A percentile compares a stretch with the other conserved stretches of the same genome.
Evolutionary conservation across 1,140 invertebrate genomes (phyloP).

Genomic region (Eumaeus atala): DNA sequence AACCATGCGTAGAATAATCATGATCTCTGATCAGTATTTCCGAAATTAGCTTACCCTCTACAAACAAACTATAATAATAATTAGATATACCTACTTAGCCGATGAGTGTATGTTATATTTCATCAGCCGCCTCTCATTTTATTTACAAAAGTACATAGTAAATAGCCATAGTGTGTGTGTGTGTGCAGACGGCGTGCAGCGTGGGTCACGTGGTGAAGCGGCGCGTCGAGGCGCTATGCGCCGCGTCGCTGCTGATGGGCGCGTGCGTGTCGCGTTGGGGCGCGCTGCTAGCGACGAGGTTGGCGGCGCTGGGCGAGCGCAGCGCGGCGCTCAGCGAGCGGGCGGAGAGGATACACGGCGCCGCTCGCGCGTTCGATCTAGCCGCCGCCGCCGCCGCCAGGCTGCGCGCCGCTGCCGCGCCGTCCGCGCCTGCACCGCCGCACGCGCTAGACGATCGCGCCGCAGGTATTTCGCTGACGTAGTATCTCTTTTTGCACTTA

Average conservation of each 20-base stretch:
- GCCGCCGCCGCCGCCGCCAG: conserved; percentile 23
- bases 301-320: conserved; percentile 41
- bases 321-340: conserved; percentile 32
- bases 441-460: conserved; percentile 9
- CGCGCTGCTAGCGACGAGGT: conserved; percentile 44
- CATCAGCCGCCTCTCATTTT: no score
- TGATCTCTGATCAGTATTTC: no score
- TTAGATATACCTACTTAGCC: no score
- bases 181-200: conserved; percentile 80
- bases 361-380: conserved; percentile 35
- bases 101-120: no score
- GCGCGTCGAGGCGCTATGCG: conserved; percentile 78
- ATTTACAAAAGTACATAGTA: no score
- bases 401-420: conserved; percentile 19
- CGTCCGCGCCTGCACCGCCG: conserved; percentile 3
- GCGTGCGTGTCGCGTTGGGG: conserved; percentile 57
- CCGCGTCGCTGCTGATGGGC: conserved; percentile 49
- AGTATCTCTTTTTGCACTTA: no score
- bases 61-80: no score
- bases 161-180: not conserved
- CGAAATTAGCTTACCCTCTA: no score
- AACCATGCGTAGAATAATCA: no score
- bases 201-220: conserved; percentile 89
- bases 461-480: no score
- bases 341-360: conserved; percentile 32